Conservation (phyloP, 2,797 vertebrate genomes). For the Ceryle rudis region DNA sequence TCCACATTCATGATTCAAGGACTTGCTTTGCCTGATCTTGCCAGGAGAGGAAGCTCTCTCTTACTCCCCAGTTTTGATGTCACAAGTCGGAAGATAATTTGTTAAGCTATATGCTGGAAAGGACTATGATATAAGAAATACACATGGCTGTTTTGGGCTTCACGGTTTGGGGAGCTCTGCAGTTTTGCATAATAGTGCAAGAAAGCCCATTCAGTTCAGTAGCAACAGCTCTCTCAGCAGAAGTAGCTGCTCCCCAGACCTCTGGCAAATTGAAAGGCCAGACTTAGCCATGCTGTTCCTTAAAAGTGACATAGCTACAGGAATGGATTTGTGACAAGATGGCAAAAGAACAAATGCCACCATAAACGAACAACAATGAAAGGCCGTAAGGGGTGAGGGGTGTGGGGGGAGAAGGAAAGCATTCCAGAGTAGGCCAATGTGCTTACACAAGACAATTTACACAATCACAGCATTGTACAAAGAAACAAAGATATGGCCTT, state of each 20-base stretch:
- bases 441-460: slow-evolving; percentile 68
- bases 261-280: not conserved
- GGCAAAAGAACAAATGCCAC: slow-evolving; percentile 51
- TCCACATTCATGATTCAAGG: not conserved
- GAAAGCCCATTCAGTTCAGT: not conserved
- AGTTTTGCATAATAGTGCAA: not conserved
- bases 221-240: not conserved
- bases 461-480: slow-evolving; percentile 70
- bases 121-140: not conserved
- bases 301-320: slow-evolving; percentile 49
- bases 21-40: not conserved
- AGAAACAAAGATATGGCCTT: slow-evolving; percentile 72
- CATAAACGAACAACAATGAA: slow-evolving; percentile 66
- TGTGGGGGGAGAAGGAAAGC: not conserved
- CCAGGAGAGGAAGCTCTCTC: not conserved
- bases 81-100: not conserved
- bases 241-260: not conserved
- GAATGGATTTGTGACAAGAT: slow-evolving; percentile 45
- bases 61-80: not conserved
- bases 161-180: not conserved
- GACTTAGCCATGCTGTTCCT: slow-evolving; percentile 36
- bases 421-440: slow-evolving; percentile 71
- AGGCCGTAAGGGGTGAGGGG: slow-evolving; percentile 21
- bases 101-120: not conserved
- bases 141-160: not conserved